phyloP scores from a whole-genome alignment of 2,797 vertebrate genomes.

The Mus caroli region DNA sequence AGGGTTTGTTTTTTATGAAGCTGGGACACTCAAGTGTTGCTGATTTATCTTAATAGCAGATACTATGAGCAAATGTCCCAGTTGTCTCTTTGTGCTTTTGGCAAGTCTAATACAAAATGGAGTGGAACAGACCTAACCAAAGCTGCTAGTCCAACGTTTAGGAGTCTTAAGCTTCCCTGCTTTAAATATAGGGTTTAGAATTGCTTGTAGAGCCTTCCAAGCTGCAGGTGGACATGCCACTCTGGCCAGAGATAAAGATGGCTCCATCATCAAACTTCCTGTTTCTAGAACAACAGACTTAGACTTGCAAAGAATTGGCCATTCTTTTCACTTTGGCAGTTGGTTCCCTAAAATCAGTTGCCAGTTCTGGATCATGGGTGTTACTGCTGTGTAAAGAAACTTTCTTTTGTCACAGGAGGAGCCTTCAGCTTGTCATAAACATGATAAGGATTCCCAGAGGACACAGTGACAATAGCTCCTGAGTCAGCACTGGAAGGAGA shows the following conservation, averaged over 20 bases:
- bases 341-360: slow-evolving; percentile 17
- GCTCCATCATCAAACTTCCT: slow-evolving; percentile 73
- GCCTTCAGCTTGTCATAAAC: not conserved
- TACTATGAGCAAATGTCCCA: slow-evolving; percentile 82
- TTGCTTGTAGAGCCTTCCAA: slow-evolving; percentile 83
- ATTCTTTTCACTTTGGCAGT: not conserved
- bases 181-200: slow-evolving; percentile 76
- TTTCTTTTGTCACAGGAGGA: slow-evolving; percentile 36
- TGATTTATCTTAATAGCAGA: slow-evolving; percentile 85
- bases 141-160: slow-evolving; percentile 78
- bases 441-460: slow-evolving; percentile 58
- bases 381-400: not conserved
- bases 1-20: slow-evolving; percentile 80
- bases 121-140: slow-evolving; percentile 82
- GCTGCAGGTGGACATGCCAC: slow-evolving; percentile 86
- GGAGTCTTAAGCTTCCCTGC: slow-evolving; percentile 82
- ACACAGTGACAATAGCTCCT: not conserved
- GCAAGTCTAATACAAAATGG: slow-evolving; percentile 82
- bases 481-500: slow-evolving; percentile 52
- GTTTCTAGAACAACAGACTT: slow-evolving; percentile 59
- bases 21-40: slow-evolving; percentile 82
- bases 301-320: not conserved
- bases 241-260: slow-evolving; percentile 81
- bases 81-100: slow-evolving; percentile 84
- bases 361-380: not conserved